These are phyloP conservation scores for Neomonachus schauinslandi DNA, from an alignment of 2,113 vertebrate species.

Conservation along the genomic window DNA sequence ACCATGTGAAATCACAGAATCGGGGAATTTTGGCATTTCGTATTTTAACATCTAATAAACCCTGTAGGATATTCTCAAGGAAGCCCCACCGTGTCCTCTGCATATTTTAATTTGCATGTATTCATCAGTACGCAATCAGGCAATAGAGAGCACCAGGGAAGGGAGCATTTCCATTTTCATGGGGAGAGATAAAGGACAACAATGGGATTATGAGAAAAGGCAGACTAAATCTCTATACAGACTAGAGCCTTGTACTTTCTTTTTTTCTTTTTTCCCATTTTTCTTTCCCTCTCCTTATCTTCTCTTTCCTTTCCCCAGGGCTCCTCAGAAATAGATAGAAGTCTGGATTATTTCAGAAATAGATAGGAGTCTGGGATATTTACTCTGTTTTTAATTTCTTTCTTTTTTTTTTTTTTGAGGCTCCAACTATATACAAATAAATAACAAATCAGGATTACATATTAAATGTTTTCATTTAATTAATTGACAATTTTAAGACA, in stretches of 20 bases:
- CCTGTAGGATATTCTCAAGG: not conserved
- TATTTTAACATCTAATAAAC: not conserved
- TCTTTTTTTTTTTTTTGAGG: not conserved
- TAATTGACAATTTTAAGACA: constrained; percentile 16
- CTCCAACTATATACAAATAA: not conserved
- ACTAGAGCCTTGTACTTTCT: not conserved
- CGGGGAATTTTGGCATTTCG: not conserved
- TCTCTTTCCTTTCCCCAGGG: not conserved
- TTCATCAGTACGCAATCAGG: not conserved
- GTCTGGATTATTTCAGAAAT: not conserved
- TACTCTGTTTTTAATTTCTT: not conserved
- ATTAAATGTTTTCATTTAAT: constrained; percentile 51
- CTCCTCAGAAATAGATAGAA: not conserved
- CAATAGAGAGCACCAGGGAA: not conserved
- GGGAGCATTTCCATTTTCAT: not conserved
- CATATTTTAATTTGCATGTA: not conserved
- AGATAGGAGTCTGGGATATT: not conserved
- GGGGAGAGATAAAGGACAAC: not conserved
- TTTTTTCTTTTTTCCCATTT: not conserved
- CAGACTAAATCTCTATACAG: not conserved
- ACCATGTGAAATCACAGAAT: not conserved
- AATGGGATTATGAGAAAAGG: not conserved
- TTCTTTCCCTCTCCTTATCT: not conserved
- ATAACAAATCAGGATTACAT: not conserved
- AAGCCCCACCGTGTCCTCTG: not conserved